Evolutionary conservation across 2,888 invertebrate species (phyloP), one percentile per base, ranked within the genome.

Genomic region (Andrena chrysosceles): DNA sequence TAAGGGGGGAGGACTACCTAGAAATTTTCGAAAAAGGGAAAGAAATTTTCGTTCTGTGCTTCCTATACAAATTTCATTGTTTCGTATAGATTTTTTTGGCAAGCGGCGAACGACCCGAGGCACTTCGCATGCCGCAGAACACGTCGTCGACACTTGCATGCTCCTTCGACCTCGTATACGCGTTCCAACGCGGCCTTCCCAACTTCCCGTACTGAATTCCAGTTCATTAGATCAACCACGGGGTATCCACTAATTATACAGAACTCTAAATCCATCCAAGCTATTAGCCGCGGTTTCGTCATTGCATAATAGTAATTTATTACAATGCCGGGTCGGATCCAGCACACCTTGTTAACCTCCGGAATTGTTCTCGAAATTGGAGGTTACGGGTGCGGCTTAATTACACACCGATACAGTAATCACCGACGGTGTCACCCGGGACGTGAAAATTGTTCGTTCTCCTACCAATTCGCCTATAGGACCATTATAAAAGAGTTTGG

Each of bases 391-490:
- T 42, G 56, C 35, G 48, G 20, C 42, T 54, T 42, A 54, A 63
- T 75, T 23, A 10, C 31, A n/a, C 60, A 70, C 54, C 63, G 63
- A 20, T 59, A 23, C 29, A 29, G 48, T 67, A 80, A 83, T 78
- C 59, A 69, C 68, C 26, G 13, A 16, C 7, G 5, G 66, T 60
- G 60, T 56, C 79, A 63, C 56, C 16, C 33, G 33, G 54, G 63
- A 84, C 48, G 31, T 42, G 31, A 75, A 83, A 73, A 87, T 85
- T 84, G 63, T 26, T 20, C 48, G 76, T 78, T 86, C 83, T 83
- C 87, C 87, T 77, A 74, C 88, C 33, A 42, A 42, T 16, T 42
- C 42, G 10, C 35, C 3, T 8, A 13, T 4, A 1, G 29, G 35
- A 31, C 26, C 13, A 16, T 6, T 87, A 87, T 87, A 87, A 88